phyloP scores from a whole-genome alignment of 2,888 invertebrate species.

The Megalurothrips usitatus region DNA sequence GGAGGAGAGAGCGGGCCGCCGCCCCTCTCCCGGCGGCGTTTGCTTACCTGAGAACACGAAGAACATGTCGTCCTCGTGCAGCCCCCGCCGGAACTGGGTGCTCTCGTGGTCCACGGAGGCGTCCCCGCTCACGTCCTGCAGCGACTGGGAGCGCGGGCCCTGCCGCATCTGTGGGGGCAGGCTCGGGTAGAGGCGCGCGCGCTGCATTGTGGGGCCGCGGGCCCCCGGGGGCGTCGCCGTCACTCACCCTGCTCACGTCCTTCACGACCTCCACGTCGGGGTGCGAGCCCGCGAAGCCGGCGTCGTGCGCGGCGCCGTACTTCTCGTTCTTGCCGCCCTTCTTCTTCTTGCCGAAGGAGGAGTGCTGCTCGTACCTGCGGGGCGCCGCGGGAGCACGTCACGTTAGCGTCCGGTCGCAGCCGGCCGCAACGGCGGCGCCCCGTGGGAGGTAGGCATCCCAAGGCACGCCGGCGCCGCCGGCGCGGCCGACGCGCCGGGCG shows the following conservation, averaged over 20 bases:
- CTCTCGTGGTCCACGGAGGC: conserved; percentile 6
- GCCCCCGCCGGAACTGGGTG: background rate
- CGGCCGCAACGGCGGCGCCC: background rate
- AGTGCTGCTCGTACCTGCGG: background rate
- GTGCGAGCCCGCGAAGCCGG: conserved; percentile 12
- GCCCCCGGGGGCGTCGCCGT: too few relatives aligned
- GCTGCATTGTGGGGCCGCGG: too few relatives aligned
- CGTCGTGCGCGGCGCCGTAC: conserved; percentile 4
- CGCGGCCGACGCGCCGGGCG: too few relatives aligned
- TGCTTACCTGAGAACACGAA: conserved; percentile 4
- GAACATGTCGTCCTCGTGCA: conserved; percentile 17
- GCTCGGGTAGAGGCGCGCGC: background rate
- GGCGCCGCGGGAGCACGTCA: background rate
- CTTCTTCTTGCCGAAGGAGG: conserved; percentile 12
- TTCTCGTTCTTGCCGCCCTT: conserved; percentile 12
- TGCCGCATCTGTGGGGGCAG: background rate
- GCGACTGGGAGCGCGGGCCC: conserved; percentile 8
- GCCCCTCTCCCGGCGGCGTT: background rate
- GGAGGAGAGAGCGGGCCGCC: background rate
- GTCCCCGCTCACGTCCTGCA: conserved; percentile 17
- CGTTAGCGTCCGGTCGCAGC: background rate
- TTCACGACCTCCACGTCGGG: conserved; percentile 18
- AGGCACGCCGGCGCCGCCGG: background rate
- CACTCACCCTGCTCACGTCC: background rate
- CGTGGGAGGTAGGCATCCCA: background rate